Evolutionary conservation across 2,797 vertebrate genomes (phyloP).

Genomic region (Falco naumanni): DNA sequence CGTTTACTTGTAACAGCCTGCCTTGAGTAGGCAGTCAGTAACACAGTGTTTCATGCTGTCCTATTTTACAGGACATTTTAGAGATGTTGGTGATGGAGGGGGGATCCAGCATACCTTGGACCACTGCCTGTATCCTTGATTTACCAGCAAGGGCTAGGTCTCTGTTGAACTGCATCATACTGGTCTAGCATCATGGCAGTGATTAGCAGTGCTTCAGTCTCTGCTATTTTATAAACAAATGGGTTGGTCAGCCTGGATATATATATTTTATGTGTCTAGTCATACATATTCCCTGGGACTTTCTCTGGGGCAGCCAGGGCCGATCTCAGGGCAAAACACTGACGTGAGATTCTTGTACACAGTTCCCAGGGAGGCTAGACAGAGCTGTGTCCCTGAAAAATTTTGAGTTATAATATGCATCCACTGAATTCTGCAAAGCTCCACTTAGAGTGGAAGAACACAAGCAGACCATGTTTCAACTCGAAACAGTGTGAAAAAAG

Average conservation of each 20-base stretch:
- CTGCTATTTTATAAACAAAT: not conserved
- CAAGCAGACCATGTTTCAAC: not conserved
- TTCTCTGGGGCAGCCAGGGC: not conserved
- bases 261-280: not conserved
- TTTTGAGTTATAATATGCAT: not conserved
- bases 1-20: not conserved
- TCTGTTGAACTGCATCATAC: not conserved
- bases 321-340: not conserved
- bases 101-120: not conserved
- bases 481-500: not conserved
- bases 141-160: not conserved
- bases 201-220: not conserved
- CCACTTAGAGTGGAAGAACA: conserved; percentile 1
- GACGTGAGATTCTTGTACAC: not conserved
- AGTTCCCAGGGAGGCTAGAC: not conserved
- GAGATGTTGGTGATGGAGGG: not conserved
- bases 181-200: not conserved
- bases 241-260: not conserved
- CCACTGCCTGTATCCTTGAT: accelerated
- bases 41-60: not conserved
- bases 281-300: not conserved
- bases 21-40: not conserved
- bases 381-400: not conserved
- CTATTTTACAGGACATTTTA: not conserved
- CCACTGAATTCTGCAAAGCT: not conserved